Evolutionary conservation across 1,140 invertebrate species (phyloP).

Genomic region (Calephelis nemesis): DNA sequence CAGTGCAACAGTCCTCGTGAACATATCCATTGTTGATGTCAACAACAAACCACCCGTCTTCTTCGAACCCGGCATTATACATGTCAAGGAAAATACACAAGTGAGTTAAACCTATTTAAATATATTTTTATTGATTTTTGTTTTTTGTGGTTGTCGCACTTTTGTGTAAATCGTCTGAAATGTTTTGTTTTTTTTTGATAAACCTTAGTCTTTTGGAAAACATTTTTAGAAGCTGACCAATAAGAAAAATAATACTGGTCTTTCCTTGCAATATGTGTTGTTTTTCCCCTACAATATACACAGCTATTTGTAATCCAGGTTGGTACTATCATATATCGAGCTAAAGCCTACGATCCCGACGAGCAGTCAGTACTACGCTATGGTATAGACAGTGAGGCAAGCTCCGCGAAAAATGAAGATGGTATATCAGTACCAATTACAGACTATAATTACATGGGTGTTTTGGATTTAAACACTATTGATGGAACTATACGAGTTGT

Average conservation of each 20-base stretch:
- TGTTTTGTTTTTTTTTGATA: background rate
- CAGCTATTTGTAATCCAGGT: slow-evolving; percentile 70
- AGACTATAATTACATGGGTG: slow-evolving; percentile 86
- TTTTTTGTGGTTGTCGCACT: too few species aligned
- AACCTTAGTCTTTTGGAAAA: background rate
- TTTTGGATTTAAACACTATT: slow-evolving; percentile 87
- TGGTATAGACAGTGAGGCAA: slow-evolving; percentile 84
- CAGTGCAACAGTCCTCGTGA: slow-evolving; percentile 85
- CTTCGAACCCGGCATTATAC: slow-evolving; percentile 83
- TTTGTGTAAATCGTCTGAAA: too few species aligned
- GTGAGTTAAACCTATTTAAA: slow-evolving; percentile 56
- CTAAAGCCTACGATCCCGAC: slow-evolving; percentile 89
- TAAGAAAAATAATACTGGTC: too few species aligned
- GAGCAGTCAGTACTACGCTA: slow-evolving; percentile 87
- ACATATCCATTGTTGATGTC: slow-evolving; percentile 92
- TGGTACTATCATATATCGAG: slow-evolving; percentile 83
- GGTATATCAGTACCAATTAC: slow-evolving; percentile 83
- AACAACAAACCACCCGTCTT: slow-evolving; percentile 94
- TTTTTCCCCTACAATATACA: background rate
- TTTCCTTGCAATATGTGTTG: background rate
- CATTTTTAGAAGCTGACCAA: too few species aligned
- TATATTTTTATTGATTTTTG: too few species aligned
- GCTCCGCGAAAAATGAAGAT: slow-evolving; percentile 90
- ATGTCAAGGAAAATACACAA: slow-evolving; percentile 87
- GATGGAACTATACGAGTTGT: slow-evolving; percentile 85